Conservation (phyloP, 2,113 vertebrate species). For the Apodemus speciosus region DNA sequence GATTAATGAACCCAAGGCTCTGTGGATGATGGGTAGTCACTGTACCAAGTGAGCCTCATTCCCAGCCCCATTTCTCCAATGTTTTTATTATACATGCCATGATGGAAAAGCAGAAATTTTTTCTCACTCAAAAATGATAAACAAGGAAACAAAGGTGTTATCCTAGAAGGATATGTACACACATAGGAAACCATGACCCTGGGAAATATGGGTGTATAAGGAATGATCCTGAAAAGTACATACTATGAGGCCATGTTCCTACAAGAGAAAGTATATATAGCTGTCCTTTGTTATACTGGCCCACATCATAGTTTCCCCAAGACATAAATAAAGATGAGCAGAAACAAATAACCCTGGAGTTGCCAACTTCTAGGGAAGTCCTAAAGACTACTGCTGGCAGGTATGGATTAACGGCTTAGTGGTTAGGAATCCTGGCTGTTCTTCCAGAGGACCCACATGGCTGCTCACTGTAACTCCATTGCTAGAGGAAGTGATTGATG, state of each 20-base stretch:
- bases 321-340: not conserved
- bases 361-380: not conserved
- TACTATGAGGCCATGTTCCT: not conserved
- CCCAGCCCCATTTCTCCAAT: not conserved
- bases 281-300: not conserved
- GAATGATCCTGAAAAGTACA: not conserved
- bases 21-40: not conserved
- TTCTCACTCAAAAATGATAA: not conserved
- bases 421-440: not conserved
- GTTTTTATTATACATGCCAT: not conserved
- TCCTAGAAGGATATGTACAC: not conserved
- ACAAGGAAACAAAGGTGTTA: too few relatives aligned
- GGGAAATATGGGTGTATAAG: not conserved
- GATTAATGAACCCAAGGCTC: not conserved
- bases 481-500: not conserved
- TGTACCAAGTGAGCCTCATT: too few relatives aligned
- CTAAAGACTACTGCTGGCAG: not conserved
- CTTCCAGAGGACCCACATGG: not conserved
- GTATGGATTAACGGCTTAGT: not conserved
- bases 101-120: not conserved
- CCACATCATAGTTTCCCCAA: not conserved
- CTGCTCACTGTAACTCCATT: not conserved
- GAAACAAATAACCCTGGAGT: not conserved
- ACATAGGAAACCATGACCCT: not conserved
- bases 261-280: not conserved